phyloP scores from a whole-genome alignment of 2,113 vertebrate genomes.

The Garra rufa region DNA sequence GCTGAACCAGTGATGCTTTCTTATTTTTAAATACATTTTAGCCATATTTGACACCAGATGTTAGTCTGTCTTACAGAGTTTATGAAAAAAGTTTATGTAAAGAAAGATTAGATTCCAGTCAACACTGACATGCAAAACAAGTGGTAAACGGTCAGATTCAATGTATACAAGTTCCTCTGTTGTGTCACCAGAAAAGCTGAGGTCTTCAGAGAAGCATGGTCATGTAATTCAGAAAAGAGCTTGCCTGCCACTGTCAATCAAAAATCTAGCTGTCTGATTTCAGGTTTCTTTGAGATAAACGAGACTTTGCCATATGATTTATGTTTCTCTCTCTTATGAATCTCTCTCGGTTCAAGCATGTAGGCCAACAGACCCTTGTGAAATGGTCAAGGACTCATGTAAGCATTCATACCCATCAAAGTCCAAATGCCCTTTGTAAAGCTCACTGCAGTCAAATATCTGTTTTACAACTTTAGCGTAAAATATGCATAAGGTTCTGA shows the following conservation, averaged over 20 bases:
- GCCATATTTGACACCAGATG: background rate
- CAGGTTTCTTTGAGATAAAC: background rate
- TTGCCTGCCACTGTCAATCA: background rate
- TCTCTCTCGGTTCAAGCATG: background rate
- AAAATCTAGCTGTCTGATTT: background rate
- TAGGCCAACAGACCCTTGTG: background rate
- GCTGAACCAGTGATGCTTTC: background rate
- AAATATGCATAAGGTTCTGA: background rate
- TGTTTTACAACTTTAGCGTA: background rate
- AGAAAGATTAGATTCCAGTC: no score
- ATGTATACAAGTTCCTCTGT: background rate
- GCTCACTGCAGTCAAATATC: conserved; percentile 11
- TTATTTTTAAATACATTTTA: background rate
- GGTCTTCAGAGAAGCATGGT: background rate
- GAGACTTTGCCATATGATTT: background rate
- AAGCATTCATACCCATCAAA: background rate
- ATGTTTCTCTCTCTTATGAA: background rate
- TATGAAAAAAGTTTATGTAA: no score
- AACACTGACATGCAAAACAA: background rate
- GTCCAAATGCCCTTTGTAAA: background rate
- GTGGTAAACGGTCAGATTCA: background rate
- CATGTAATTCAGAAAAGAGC: background rate
- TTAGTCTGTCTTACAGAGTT: background rate
- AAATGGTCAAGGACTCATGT: background rate
- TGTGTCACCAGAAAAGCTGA: background rate